Base-by-base conservation (phyloP, 2,113 vertebrate species). In the Thryonomys swinderianus region DNA sequence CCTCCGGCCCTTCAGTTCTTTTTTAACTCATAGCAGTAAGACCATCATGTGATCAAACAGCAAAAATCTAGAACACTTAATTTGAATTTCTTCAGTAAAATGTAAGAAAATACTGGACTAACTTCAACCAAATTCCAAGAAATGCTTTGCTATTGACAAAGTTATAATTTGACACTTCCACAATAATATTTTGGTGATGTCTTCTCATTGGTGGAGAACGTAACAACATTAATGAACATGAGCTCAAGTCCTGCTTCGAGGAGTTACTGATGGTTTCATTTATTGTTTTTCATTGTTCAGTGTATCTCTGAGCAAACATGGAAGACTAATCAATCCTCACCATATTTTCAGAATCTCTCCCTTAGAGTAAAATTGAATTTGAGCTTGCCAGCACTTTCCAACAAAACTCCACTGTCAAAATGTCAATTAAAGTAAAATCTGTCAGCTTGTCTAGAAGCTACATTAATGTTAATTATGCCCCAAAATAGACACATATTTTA, bases 321-420 rank as follows among this genome's bases (percentile, higher is more conserved):
- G 67, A 97, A 96, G 71, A 96, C 74, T 96, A 98, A 98, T 98
- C 98, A 98, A 98, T 98, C 97, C 59, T 88, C 81, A 93, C 96
- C 55, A 48, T 96, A 96, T 96, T 98, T 98, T 17, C 78, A 96
- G 73, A 97, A 94, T 42, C n/a, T 95, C 51, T 97, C 18, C 61
- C 83, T 95, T 93, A 89, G 42, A 85, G 18, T 93, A 95, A 98
- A 91, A 90, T 97, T 95, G 37, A n/a, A 84, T 92, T 95, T 84
- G 62, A 98, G 20, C 53, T 83, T 97, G 88, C 89, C 76, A 96
- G 42, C 18, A 61, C 21, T 96, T 95, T 62, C 42, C 61, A 95
- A 96, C 92, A 93, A 96, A 91, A 87, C 14, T 87, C 7, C 25
- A 64, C 84, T 92, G 48, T 87, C 71, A 91, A 94, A 32, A 85